Evolutionary conservation across 2,888 invertebrate genomes (phyloP).

Genomic region (Masnerella sp.): DNA sequence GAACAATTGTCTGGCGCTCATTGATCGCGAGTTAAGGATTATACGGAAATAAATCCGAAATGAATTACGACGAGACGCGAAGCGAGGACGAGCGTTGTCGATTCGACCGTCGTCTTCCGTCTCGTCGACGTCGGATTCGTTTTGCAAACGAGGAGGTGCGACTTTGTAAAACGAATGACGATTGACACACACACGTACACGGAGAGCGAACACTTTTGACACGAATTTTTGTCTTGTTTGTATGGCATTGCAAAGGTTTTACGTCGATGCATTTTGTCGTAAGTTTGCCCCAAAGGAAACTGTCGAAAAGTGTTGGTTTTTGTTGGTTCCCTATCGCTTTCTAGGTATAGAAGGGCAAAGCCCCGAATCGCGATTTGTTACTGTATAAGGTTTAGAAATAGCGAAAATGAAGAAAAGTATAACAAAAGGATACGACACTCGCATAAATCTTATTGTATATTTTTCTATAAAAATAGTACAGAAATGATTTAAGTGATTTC

Average conservation of each 20-base stretch:
- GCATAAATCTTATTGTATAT: no score
- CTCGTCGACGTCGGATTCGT: no score
- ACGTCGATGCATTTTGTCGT: conserved; percentile 58
- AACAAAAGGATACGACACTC: background rate
- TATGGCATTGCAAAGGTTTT: conserved; percentile 53
- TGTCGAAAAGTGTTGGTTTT: conserved; percentile 63
- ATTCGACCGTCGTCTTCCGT: background rate
- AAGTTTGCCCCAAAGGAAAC: conserved; percentile 62
- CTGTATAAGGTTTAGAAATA: conserved; percentile 62
- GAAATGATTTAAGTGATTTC: no score
- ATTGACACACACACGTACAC: conserved; percentile 13
- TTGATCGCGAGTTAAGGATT: conserved; percentile 60
- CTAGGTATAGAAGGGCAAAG: conserved; percentile 64
- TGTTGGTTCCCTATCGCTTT: conserved; percentile 69
- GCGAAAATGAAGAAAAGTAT: conserved; percentile 21
- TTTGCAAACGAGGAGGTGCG: conserved; percentile 8
- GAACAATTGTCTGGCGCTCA: conserved; percentile 69
- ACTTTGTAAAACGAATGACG: conserved; percentile 30
- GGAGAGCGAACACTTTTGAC: conserved; percentile 13
- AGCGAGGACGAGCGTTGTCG: no score
- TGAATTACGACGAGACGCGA: conserved; percentile 17
- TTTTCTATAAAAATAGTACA: no score
- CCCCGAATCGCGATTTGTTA: conserved; percentile 66
- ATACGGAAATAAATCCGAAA: conserved; percentile 33
- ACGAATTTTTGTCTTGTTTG: conserved; percentile 44